These are phyloP conservation scores for Brenthis hecate DNA, from an alignment of 2,888 invertebrate species.

Conservation along the genomic window DNA sequence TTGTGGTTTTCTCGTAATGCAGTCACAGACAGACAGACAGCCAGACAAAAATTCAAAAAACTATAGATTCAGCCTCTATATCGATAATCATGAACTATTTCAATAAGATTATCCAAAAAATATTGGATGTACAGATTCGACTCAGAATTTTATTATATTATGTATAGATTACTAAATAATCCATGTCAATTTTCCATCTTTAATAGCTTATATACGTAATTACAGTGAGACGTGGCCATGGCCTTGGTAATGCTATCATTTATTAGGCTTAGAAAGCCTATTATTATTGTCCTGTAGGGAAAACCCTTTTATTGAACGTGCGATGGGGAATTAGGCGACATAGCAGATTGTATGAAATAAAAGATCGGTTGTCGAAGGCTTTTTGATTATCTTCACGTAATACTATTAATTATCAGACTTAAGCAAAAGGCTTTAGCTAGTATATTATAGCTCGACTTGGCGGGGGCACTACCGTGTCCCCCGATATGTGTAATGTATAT, in stretches of 20 bases:
- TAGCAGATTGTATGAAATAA: constrained; percentile 4
- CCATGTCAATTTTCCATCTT: not conserved
- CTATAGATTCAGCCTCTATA: no score
- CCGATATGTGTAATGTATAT: no score
- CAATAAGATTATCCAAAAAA: no score
- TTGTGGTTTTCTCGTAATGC: no score
- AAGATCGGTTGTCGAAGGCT: constrained; percentile 1
- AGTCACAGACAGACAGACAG: no score
- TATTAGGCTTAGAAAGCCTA: constrained; percentile 19
- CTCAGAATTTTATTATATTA: not conserved
- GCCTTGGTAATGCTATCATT: constrained; percentile 16
- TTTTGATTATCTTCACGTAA: constrained; percentile 13
- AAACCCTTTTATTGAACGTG: constrained; percentile 34
- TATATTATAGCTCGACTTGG: no score
- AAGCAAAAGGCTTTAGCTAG: no score
- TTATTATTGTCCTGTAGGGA: constrained; percentile 27
- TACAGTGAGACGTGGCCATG: constrained; percentile 16
- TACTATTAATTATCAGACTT: not conserved
- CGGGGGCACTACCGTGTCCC: no score
- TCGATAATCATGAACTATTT: no score
- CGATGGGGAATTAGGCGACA: constrained; percentile 18
- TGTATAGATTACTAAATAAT: not conserved
- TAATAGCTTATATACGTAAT: constrained; percentile 13
- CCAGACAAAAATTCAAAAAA: no score
- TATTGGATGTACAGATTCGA: no score